Evolutionary conservation across 92 coral and sea anemone genomes (phyloP), one percentile per base, ranked within the genome.

Genomic region (Zoanthus gigantus): DNA sequence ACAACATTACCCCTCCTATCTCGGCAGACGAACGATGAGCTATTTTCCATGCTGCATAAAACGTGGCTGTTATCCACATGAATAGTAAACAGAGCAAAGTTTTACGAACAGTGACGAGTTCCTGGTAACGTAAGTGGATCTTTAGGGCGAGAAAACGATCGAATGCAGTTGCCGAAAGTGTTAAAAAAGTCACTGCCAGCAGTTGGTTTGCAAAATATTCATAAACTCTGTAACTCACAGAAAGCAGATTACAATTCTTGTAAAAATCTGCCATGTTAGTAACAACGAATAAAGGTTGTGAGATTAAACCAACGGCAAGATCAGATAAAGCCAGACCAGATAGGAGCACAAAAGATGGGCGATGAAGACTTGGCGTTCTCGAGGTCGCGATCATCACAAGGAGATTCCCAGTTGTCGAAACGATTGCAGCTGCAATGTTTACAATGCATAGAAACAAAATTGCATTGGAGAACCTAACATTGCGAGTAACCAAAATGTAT

Each of bases 71-170:
- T 11, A 37, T 37, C 76, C 76, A 72, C 5, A 72, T 11, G 76
- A 37, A 72, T 6, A 32, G 7, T 34, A 37, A 42, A 34, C 15
- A 16, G 14, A 3, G 9, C 7, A 72, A 32, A 9, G n/a, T 72
- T 72, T n/a, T 32, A 72, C 46, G 52, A 72, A 72, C 76, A 72
- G 46, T 31, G n/a, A 72, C 76, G 46, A 72, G 76, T 37, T 72
- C 76, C 37, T 5, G 16, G n/a, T 72, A 72, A 10, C 76, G 76
- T 0, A 72, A 46, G 31, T 72, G 76, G 46, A 72, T 13, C 48
- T 42, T 28, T 4, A 72, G n/a, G 17, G 76, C 76, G 32, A 72
- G 76, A 37, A 72, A 72, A 72, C 76, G 76, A 37, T 72, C 76
- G 8, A 72, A 34, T 12, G 76, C 46, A 8, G 37, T 42, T 4